Percentiles rank a stretch among this genome's conserved stretches.
phyloP scores from a whole-genome alignment of 1,140 invertebrate species.

The Apis laboriosa region DNA sequence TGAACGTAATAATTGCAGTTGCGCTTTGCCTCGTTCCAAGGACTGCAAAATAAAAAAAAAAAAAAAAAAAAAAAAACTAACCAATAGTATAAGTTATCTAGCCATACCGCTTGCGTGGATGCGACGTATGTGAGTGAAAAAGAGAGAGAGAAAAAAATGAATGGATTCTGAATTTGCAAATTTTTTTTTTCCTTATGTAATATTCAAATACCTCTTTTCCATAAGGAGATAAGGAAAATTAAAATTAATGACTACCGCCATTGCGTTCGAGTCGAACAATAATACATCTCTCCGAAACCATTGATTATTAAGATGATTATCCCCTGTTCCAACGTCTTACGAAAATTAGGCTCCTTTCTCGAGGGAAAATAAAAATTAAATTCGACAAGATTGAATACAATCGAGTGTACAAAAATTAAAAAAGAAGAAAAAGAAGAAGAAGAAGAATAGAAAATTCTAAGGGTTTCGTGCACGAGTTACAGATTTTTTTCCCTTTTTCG shows the following conservation, averaged over 20 bases:
- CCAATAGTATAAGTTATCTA: background rate
- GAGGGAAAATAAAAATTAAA: too few relatives aligned
- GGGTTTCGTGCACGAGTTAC: background rate
- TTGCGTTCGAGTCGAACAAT: background rate
- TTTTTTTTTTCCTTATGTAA: background rate
- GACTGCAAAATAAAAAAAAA: slow-evolving; percentile 6
- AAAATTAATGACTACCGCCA: too few relatives aligned
- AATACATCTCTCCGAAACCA: too few relatives aligned
- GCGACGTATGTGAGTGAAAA: background rate
- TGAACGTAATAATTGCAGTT: slow-evolving; percentile 32
- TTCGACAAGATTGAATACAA: too few relatives aligned
- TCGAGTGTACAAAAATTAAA: too few relatives aligned
- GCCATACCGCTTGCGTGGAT: background rate
- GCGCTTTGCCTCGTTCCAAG: slow-evolving; percentile 1
- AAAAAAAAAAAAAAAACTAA: background rate
- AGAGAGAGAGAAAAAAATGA: background rate
- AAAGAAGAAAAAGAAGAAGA: too few relatives aligned
- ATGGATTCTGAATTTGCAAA: background rate
- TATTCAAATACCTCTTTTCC: too few relatives aligned
- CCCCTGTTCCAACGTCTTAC: too few relatives aligned
- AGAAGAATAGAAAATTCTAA: too few relatives aligned
- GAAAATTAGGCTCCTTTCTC: too few relatives aligned
- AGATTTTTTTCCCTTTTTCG: background rate
- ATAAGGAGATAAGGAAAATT: too few relatives aligned
- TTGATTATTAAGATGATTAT: too few relatives aligned